These are phyloP conservation scores for Diorhabda carinulata DNA, from an alignment of 1,140 invertebrate species.

Conservation along the genomic window DNA sequence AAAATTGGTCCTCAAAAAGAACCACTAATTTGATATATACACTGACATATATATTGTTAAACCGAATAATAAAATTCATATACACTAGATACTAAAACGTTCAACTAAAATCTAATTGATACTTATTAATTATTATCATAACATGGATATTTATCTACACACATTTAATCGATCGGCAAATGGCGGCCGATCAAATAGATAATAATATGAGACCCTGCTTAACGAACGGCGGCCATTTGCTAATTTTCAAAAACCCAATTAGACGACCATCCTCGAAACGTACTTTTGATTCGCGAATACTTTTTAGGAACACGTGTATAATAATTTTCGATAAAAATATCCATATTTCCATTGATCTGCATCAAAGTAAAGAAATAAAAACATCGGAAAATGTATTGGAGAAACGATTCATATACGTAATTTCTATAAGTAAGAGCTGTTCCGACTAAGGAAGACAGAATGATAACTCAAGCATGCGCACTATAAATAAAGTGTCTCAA, in stretches of 20 bases:
- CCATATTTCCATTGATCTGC: too few relatives aligned
- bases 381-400: too few relatives aligned
- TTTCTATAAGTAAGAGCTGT: too few relatives aligned
- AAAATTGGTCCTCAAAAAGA: constrained; percentile 44
- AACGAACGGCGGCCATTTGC: constrained; percentile 44
- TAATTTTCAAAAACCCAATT: constrained; percentile 15
- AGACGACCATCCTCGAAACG: too few relatives aligned
- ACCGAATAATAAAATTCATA: constrained; percentile 35
- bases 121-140: constrained; percentile 29
- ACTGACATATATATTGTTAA: constrained; percentile 32
- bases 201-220: constrained; percentile 48
- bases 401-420: too few relatives aligned
- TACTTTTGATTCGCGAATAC: too few relatives aligned
- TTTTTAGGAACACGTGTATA: too few relatives aligned
- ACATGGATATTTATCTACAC: constrained; percentile 34
- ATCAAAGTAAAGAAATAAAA: too few relatives aligned
- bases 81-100: constrained; percentile 37
- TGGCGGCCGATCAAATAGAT: constrained; percentile 43
- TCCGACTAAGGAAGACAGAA: too few relatives aligned
- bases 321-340: too few relatives aligned
- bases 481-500: too few relatives aligned
- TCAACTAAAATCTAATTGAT: constrained; percentile 30
- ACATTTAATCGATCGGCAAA: constrained; percentile 33
- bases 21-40: constrained; percentile 42
- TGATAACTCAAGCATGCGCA: too few relatives aligned